phyloP scores from a whole-genome alignment of 2,113 vertebrate genomes.

The Malurus alboscapulatus region DNA sequence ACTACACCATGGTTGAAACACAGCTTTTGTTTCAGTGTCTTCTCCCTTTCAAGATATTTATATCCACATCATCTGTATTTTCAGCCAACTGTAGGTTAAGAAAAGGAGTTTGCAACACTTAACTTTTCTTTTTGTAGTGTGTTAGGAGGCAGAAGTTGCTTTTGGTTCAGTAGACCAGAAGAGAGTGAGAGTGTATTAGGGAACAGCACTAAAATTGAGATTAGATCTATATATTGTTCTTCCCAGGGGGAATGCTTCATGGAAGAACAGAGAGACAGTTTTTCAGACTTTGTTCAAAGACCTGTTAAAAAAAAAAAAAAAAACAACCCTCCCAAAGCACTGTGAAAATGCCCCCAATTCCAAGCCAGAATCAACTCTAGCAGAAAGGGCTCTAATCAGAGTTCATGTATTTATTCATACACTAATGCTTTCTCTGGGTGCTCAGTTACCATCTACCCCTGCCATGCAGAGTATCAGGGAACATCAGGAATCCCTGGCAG shows the following conservation, averaged over 20 bases:
- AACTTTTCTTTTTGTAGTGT: not conserved
- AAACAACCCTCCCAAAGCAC: not conserved
- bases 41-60: not conserved
- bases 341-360: not conserved
- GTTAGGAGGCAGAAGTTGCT: not conserved
- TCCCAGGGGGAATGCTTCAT: not conserved
- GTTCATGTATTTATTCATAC: not conserved
- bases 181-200: not conserved
- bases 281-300: not conserved
- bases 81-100: not conserved
- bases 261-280: not conserved
- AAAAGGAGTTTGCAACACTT: not conserved
- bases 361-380: not conserved
- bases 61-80: not conserved
- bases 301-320: not conserved
- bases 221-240: rapidly evolving
- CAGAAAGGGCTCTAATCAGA: not conserved
- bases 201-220: not conserved
- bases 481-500: not conserved
- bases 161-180: not conserved
- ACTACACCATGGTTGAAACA: not conserved
- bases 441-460: not conserved
- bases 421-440: not conserved
- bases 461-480: not conserved
- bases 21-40: not conserved